A percentile compares a stretch with the other conserved stretches of the same genome.
Conservation (phyloP, 2,113 vertebrate genomes). For the Xiphophorus couchianus region DNA sequence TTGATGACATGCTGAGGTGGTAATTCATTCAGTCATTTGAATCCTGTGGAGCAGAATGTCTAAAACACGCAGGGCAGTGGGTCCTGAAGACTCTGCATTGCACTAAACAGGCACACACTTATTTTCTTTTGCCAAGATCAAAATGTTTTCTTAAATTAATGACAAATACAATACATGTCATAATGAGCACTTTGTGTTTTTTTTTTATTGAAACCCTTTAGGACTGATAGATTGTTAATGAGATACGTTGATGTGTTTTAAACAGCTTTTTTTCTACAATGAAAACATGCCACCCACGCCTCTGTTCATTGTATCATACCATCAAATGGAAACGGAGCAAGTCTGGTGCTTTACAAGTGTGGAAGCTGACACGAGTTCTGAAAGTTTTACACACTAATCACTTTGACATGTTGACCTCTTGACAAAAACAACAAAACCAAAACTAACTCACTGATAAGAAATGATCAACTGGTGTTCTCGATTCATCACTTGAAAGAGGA, state of each 20-base stretch:
- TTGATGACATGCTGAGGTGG: not conserved
- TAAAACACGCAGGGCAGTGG: not conserved
- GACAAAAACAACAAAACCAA: not conserved
- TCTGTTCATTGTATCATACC: not conserved
- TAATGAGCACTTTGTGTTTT: not conserved
- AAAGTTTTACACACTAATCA: not conserved
- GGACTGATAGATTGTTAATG: not conserved
- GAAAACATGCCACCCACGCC: too few relatives aligned
- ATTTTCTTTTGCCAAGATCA: not conserved
- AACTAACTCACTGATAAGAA: not conserved
- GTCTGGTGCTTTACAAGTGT: too few relatives aligned
- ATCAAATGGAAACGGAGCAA: not conserved
- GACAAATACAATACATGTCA: not conserved
- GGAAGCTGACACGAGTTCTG: not conserved
- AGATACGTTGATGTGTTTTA: too few relatives aligned
- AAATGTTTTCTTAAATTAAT: not conserved
- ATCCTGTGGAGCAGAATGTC: not conserved
- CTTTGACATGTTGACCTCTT: not conserved
- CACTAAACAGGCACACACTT: not conserved
- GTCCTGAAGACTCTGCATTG: not conserved
- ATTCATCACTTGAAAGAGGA: not conserved
- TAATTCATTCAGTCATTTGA: slow-evolving; percentile 1
- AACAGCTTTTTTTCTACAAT: too few relatives aligned
- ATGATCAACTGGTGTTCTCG: not conserved
- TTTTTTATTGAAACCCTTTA: not conserved